phyloP scores from a whole-genome alignment of 2,888 invertebrate species.

The Pheosia tremula region DNA sequence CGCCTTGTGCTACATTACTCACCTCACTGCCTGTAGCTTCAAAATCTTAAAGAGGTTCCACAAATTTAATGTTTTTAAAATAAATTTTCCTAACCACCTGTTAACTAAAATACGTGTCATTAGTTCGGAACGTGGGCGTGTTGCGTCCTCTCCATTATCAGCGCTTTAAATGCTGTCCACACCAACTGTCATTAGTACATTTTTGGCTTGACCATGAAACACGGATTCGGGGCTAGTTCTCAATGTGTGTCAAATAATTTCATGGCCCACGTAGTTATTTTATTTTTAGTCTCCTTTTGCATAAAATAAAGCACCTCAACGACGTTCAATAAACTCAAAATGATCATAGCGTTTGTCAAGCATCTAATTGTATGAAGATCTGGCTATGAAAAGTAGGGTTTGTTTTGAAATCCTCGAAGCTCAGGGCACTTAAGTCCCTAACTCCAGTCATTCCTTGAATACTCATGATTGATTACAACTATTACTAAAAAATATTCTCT shows the following conservation, averaged over 20 bases:
- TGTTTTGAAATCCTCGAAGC: no score
- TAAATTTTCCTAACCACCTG: conserved; percentile 11
- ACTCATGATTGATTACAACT: no score
- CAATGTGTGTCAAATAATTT: conserved; percentile 7
- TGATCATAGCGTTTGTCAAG: no score
- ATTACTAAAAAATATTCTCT: no score
- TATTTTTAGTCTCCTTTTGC: not conserved
- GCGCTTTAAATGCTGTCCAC: conserved; percentile 14
- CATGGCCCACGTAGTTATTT: not conserved
- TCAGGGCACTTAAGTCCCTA: no score
- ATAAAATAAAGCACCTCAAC: rapidly evolving
- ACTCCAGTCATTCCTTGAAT: no score
- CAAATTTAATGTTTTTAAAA: conserved; percentile 8
- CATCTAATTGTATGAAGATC: no score
- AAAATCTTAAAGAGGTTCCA: conserved; percentile 8
- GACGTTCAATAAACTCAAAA: no score
- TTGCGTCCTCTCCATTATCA: conserved; percentile 10
- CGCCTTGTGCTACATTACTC: not conserved
- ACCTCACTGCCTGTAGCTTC: not conserved
- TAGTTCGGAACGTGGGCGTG: conserved; percentile 15
- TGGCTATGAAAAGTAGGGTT: no score
- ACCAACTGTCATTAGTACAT: conserved; percentile 18
- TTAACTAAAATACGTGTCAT: conserved; percentile 10
- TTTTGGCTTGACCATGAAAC: conserved; percentile 20
- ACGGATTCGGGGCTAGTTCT: conserved; percentile 25